Base-by-base conservation (phyloP, 2,888 invertebrate genomes). In the Andrena chrysosceles region DNA sequence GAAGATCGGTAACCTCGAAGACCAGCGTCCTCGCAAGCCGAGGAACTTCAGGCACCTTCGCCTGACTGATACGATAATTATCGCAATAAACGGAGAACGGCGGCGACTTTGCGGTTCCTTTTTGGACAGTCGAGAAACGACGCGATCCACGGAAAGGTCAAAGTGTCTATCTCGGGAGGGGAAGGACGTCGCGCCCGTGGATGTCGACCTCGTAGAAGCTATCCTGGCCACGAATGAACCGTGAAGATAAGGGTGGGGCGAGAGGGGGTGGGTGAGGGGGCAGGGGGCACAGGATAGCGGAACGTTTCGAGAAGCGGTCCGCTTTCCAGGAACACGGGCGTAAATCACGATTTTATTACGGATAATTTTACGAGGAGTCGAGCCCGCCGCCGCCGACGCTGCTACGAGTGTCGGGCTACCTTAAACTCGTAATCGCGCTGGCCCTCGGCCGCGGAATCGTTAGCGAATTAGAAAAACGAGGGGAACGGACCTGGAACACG, bases 341-440 rank as follows among this genome's bases (percentile, higher is more conserved):
- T 92, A 92, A 92, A 92, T 92, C 92, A 92, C 83, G 89, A 90
- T 92, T 92, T 92, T 92, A 92, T 92, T 92, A 90, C 92, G 89
- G 93, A 93, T 93, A 93, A 93, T 93, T 93, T 93, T 93, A 93
- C 91, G 93, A 93, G 91, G 89, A 89, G 89, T 87, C 86, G 88
- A 86, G 85, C 85, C 83, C 84, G 85, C 83, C 84, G 85, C 67
- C 73, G 77, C 70, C 79, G 68, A 83, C 84, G 81, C 76, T 85
- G 73, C 59, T 13, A 76, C 77, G 62, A 77, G 70, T 75, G 71
- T 59, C 74, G 85, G 56, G 83, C 85, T 88, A 91, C 91, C 89
- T 91, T 90, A 91, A 90, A 89, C 85, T 85, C 85, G 89, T 91
- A 91, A 91, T 90, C 91, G 90, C 85, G 85, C 78, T 26, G 52